These are phyloP conservation scores for Oophaga pumilio DNA, from an alignment of 2,113 vertebrate genomes.

Conservation along the genomic window DNA sequence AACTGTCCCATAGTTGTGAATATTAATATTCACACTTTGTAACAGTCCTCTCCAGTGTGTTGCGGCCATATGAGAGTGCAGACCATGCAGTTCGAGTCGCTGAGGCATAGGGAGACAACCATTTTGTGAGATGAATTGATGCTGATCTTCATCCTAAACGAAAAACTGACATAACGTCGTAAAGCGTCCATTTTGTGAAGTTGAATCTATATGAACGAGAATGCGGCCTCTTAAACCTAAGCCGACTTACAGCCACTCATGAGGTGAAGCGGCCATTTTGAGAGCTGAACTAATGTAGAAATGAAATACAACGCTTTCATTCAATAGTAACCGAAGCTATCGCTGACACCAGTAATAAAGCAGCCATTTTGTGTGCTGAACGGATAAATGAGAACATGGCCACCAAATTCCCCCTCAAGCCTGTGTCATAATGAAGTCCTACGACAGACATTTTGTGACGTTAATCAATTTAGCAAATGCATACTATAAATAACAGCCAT, in stretches of 20 bases:
- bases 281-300: neutral
- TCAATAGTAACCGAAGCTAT: neutral
- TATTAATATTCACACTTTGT: neutral
- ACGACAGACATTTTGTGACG: neutral
- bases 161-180: neutral
- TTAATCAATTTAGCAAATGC: neutral
- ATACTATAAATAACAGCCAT: neutral
- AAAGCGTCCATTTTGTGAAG: neutral
- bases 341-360: neutral
- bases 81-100: neutral
- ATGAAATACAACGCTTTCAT: neutral
- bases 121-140: neutral
- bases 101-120: neutral
- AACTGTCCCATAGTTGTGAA: neutral
- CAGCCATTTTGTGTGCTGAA: neutral
- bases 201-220: neutral
- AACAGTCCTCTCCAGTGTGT: neutral
- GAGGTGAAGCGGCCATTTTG: neutral
- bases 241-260: neutral
- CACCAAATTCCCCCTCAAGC: too few species aligned
- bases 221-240: neutral
- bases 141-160: neutral
- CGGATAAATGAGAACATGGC: neutral
- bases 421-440: neutral
- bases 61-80: neutral